Conservation (phyloP, 2,888 invertebrate genomes). For the Philopedon plagiatum region DNA sequence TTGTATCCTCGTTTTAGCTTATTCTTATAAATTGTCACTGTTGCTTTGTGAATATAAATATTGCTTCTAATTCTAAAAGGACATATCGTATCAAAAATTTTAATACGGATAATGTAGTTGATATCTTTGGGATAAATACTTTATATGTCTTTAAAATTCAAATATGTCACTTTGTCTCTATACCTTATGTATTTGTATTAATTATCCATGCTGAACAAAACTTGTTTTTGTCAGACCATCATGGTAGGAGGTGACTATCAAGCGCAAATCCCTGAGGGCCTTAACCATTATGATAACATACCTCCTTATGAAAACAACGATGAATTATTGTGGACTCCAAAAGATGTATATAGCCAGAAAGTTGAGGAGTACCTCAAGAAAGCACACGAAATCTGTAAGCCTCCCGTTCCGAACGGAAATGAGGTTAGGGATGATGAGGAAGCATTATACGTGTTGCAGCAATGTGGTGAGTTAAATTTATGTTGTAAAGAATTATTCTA, state of each 20-base stretch:
- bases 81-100: too few species aligned
- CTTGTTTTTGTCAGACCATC: constrained; percentile 79
- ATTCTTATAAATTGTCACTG: too few species aligned
- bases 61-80: too few species aligned
- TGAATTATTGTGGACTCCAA: constrained; percentile 94
- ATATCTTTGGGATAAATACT: too few species aligned
- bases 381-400: constrained; percentile 67
- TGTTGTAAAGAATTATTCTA: too few species aligned
- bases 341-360: constrained; percentile 75
- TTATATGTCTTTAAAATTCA: too few species aligned
- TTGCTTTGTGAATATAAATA: too few species aligned
- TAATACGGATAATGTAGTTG: too few species aligned
- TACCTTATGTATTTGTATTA: too few species aligned
- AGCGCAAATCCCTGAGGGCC: constrained; percentile 92
- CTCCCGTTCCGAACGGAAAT: constrained; percentile 79
- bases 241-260: constrained; percentile 97
- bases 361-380: constrained; percentile 87
- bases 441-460: constrained; percentile 89
- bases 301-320: constrained; percentile 96
- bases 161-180: too few species aligned
- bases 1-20: too few species aligned
- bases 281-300: constrained; percentile 94
- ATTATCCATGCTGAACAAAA: too few species aligned
- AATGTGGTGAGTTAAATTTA: constrained; percentile 75
- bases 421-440: constrained; percentile 91